Evolutionary conservation across 2,113 vertebrate genomes (phyloP), one percentile per base, ranked within the genome.

Genomic region (Cricetomys ansorgei): DNA sequence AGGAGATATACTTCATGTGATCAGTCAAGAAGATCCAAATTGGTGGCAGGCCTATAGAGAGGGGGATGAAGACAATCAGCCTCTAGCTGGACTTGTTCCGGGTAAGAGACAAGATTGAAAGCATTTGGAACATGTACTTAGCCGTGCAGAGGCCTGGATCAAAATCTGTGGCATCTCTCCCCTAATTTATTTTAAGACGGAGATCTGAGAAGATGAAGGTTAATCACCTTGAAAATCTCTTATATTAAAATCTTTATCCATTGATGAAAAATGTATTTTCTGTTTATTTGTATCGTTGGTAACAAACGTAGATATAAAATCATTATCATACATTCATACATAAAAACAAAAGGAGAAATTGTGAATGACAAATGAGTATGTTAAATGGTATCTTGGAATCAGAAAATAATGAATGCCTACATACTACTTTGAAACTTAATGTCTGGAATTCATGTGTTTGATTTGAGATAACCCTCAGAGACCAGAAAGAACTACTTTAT

Each of bases 21-120:
- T 99, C 96, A 99, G 99, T 98, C 99, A 99, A 97, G 99, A 99
- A 86, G 99, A 99, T 98, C 99, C 99, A 95, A 99, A 99, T 98
- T 99, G 99, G 99, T 99, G 99, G 99, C 99, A 99, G 98, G 99
- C 99, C 94, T 99, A 99, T 98, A 98, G 99, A 98, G 99, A 99
- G 75, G 99, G 99, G 50, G 99, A 99, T 34, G 99, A 99, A 98
- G 99, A 99, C 97, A 99, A 99, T 94, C 99, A 99, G 79, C 99
- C 99, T 27, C 97, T 99, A 69, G 99, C 99, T 91, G 99, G 99
- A 65, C 99, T 99, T n/a, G 98, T 99, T 94, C 99, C 99, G 98
- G 99, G 99, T 99, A 98, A 94, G 92, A 88, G 73, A 76, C 53
- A 92, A 7, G 48, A 15, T 11, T 73, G 10, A 96, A 55, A 95